Base-by-base conservation (phyloP, 1,140 invertebrate genomes). In the Drosophila kohkoa region DNA sequence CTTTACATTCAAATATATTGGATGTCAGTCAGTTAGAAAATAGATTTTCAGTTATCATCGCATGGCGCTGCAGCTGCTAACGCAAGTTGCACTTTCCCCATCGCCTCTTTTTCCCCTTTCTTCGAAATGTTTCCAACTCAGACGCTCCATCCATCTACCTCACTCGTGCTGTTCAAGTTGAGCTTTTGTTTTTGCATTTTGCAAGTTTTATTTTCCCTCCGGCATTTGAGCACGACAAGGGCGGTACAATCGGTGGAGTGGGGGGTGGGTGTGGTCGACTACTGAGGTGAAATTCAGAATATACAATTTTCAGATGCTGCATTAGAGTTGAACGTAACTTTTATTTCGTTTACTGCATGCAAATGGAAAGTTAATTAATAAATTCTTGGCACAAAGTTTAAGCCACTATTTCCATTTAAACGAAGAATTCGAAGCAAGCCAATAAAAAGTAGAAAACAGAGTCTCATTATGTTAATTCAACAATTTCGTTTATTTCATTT, bases 11-110 rank as follows among this genome's bases (percentile, higher is more conserved):
- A 67, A 63, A 77, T 77, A 77, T 77, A 77, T 73, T 73, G 69
- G 38, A 60, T 77, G 75, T 67, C 75, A 77, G 62, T 73, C 75
- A 77, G 69, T 73, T 66, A 73, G 75, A 77, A 77, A 77, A 77
- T 77, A 77, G 70, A 77, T 77, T 77, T 77, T 60, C 75, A 77
- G 69, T 73, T 77, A 77, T 77, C 75, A 77, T 62, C 35, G 71
- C 54, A 55, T 54, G 41, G 30, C 54, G 65, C 65, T 55, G 71
- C 71, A 74, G 71, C 71, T 74, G 71, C 65, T 57, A 60, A 59
- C 65, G 49, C 48, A 74, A 69, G 57, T 69, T 74, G 51, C 20
- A 25, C 13, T 48, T 15, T 28, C 52, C 7, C 15, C 54, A 4
- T 16, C 8, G 48, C 38, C 63, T 25, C 45, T 65, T 43, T 30